phyloP scores from a whole-genome alignment of 2,797 vertebrate species.

The Acrocephalus scirpaceus region DNA sequence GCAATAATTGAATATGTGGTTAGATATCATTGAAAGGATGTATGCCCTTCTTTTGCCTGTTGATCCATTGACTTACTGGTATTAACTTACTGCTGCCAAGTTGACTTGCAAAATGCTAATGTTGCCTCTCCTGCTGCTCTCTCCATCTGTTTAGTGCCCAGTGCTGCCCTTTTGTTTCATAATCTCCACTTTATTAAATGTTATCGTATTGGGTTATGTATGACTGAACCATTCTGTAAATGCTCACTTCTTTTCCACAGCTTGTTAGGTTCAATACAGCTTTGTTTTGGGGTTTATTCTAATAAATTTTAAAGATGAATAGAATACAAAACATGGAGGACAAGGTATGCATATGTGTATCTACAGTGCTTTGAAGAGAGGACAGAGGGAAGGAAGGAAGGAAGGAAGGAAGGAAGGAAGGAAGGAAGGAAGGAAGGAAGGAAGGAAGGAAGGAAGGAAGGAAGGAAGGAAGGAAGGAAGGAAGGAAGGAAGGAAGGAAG shows the following conservation, averaged over 20 bases:
- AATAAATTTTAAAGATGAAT: not conserved
- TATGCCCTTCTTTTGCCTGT: conserved; percentile 57
- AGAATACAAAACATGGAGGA: not conserved
- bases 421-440: not conserved
- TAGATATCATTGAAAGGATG: conserved; percentile 27
- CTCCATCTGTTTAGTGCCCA: conserved; percentile 67
- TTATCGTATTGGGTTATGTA: not conserved
- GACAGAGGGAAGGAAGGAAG: not conserved
- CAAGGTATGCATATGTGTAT: not conserved
- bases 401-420: too few species aligned
- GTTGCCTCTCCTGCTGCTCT: conserved; percentile 57
- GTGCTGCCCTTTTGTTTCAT: conserved; percentile 53
- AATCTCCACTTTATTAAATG: conserved; percentile 52
- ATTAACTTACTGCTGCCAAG: conserved; percentile 60
- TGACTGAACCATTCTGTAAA: not conserved
- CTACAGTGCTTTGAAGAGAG: not conserved
- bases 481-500: not conserved
- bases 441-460: not conserved
- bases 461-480: not conserved
- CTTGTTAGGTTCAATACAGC: not conserved
- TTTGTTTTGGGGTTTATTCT: not conserved
- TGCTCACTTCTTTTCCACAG: conserved; percentile 15
- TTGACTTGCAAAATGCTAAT: conserved; percentile 62
- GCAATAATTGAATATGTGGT: not conserved
- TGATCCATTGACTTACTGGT: conserved; percentile 64